These are phyloP conservation scores for Phoenicopterus ruber DNA, from an alignment of 2,113 vertebrate genomes.

Conservation along the genomic window DNA sequence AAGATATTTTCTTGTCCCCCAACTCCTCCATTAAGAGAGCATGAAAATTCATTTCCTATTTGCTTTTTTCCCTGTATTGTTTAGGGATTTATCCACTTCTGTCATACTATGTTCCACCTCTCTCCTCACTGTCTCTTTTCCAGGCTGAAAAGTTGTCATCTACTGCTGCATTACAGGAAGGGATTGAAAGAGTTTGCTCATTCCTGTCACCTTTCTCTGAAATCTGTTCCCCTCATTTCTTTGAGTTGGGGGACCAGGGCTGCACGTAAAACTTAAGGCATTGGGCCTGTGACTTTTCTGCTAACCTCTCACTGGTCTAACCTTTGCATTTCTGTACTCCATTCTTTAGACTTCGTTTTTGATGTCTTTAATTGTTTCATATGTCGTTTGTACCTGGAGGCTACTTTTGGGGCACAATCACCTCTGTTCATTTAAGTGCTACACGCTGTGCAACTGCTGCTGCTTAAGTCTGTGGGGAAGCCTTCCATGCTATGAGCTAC, in stretches of 20 bases:
- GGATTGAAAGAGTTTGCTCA: neutral
- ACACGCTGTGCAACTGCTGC: neutral
- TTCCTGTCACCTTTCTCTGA: neutral
- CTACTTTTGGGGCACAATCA: neutral
- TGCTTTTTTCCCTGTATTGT: fast-evolving
- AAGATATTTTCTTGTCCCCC: neutral
- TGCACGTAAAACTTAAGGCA: neutral
- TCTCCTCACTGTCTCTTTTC: neutral
- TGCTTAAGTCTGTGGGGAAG: neutral
- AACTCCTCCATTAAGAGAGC: neutral
- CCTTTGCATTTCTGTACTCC: neutral
- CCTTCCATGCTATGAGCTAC: neutral
- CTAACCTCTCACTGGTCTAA: neutral
- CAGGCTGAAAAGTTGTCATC: neutral
- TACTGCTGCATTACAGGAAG: neutral
- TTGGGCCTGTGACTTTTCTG: neutral
- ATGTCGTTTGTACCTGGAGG: neutral
- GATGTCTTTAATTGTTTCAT: neutral
- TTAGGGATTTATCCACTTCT: neutral
- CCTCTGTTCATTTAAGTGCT: neutral
- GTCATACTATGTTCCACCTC: neutral
- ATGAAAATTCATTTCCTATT: neutral
- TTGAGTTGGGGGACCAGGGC: neutral
- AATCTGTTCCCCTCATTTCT: neutral
- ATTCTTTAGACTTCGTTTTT: neutral